These are phyloP conservation scores for Physocephala rufipes DNA, from an alignment of 2,888 invertebrate genomes.

Conservation along the genomic window DNA sequence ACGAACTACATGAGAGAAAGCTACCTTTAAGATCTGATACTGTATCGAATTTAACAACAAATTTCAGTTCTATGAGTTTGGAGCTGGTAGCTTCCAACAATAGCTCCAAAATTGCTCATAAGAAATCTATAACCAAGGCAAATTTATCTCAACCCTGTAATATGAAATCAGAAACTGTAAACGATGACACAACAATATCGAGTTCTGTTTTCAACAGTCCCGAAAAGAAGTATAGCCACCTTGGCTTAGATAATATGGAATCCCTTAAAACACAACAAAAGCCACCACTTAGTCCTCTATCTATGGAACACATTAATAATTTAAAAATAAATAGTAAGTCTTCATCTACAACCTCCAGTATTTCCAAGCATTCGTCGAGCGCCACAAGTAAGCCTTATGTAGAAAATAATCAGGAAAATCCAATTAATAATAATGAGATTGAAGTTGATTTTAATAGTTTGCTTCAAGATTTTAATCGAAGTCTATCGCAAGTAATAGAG, in stretches of 20 bases:
- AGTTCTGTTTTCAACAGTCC: slow-evolving; percentile 55
- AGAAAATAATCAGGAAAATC: not conserved
- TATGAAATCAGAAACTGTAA: slow-evolving; percentile 34
- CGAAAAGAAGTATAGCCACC: slow-evolving; percentile 43
- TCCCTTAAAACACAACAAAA: slow-evolving; percentile 35
- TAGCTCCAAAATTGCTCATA: slow-evolving; percentile 50
- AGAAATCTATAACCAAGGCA: slow-evolving; percentile 39
- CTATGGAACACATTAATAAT: slow-evolving; percentile 50
- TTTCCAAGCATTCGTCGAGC: not conserved
- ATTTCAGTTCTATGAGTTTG: slow-evolving; percentile 53
- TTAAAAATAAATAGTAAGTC: slow-evolving; percentile 43
- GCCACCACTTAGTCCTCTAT: slow-evolving; percentile 51
- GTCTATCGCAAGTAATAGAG: slow-evolving; percentile 57
- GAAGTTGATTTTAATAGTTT: slow-evolving; percentile 51
- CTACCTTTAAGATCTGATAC: not conserved
- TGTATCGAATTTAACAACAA: slow-evolving; percentile 50
- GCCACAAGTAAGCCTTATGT: not conserved
- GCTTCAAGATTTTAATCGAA: slow-evolving; percentile 57
- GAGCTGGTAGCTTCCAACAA: slow-evolving; percentile 49
- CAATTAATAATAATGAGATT: slow-evolving; percentile 3
- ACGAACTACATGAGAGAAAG: not conserved
- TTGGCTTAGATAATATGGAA: slow-evolving; percentile 26
- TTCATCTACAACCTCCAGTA: not conserved
- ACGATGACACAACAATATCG: slow-evolving; percentile 54
- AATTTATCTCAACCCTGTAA: not conserved